Evolutionary conservation across 2,888 invertebrate species (phyloP), one percentile per base, ranked within the genome.

Genomic region (Caenorhabditis uteleia): DNA sequence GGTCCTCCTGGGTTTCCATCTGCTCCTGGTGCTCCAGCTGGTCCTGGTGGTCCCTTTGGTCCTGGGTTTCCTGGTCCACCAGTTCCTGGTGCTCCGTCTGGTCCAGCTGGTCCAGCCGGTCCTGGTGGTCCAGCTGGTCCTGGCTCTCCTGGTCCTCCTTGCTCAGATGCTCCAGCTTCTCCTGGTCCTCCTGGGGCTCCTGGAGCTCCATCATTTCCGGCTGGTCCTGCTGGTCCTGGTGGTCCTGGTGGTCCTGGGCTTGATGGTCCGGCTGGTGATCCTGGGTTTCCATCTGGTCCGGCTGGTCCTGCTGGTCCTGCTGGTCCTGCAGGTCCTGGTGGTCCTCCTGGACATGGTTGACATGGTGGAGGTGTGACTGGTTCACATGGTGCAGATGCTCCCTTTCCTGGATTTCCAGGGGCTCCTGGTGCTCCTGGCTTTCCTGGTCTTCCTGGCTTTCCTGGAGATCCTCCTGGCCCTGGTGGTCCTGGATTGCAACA

Each of bases 351-450:
- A 45, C 65, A 66, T 47, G 65, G 59, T 56, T 55, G 65, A 49
- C 70, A 70, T 51, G 70, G 70, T 51, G 70, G 70, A 21, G 53
- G 57, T 14, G 68, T 70, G 42, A 70, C 50, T 18, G 69, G 69
- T 43, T 65, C 62, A 53, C 72, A 73, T 38, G 69, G 68, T 12
- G 61, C 61, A 1, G 51, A 50, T 25, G 60, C 57, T 47, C 60
- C 62, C 39, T 54, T 61, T 53, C 72, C 73, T 60, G 69, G 68
- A 21, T 60, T 65, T 53, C 76, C 75, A 42, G 73, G 73, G n/a
- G 61, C 55, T 49, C 73, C 73, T 46, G 69, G 58, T 36, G 61
- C 59, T 66, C 70, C 70, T 51, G 70, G 70, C 51, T 62, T 61
- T 62, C 69, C 69, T 47, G 64, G 69, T 18, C 44, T 27, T 49